Evolutionary conservation across 2,113 vertebrate species (phyloP).

Genomic region (Callocephalon fimbriatum): DNA sequence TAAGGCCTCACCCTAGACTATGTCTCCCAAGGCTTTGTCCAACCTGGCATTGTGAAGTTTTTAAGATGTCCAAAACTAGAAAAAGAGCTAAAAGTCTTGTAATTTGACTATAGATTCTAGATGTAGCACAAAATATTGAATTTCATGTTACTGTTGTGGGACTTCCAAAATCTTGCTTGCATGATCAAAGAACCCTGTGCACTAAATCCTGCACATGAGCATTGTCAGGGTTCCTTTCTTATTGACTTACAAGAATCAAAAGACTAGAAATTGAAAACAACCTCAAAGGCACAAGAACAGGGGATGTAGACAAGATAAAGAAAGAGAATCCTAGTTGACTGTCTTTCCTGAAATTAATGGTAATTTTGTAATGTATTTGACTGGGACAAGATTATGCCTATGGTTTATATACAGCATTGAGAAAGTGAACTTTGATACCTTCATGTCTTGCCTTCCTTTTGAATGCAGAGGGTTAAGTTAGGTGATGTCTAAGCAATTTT

Average conservation of each 20-base stretch:
- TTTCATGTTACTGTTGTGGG: not conserved
- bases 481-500: not conserved
- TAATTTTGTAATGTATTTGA: not conserved
- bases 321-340: not conserved
- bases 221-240: not conserved
- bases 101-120: not conserved
- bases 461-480: not conserved
- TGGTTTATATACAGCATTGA: not conserved
- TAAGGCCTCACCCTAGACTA: not conserved
- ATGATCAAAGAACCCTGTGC: not conserved
- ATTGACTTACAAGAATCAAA: not conserved
- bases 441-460: not conserved
- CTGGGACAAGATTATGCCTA: not conserved
- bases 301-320: not conserved
- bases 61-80: not conserved
- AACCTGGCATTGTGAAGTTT: not conserved
- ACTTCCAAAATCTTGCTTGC: not conserved
- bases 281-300: not conserved
- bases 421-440: not conserved
- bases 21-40: not conserved
- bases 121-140: not conserved
- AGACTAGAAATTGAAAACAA: not conserved
- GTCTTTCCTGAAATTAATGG: not conserved
- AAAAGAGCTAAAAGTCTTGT: not conserved
- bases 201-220: not conserved